Evolutionary conservation across 1,140 invertebrate species (phyloP), one percentile per base, ranked within the genome.

Genomic region (Macrostomum lignano): DNA sequence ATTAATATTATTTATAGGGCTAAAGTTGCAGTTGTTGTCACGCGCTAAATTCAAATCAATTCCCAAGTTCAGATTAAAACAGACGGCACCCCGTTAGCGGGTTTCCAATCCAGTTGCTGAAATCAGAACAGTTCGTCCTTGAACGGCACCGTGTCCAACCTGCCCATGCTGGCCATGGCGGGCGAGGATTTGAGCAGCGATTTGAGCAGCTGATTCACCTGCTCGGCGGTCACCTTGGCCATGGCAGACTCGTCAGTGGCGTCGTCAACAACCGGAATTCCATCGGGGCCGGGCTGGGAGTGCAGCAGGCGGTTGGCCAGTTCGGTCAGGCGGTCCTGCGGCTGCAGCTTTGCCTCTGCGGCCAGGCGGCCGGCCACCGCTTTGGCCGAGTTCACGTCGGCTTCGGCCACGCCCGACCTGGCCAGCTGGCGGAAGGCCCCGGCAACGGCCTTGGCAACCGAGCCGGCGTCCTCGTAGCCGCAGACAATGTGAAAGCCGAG

Each of bases 341-440:
- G 37, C 55, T 94, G 15, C 65, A 72, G 1, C 48, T 63, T 5
- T 62, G 72, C n/a, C n/a, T n/a, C 42, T 61, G 94, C 7, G 67
- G 71, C 36, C 49, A 64, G 40, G 46, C 70, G 48, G 82, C 82
- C 35, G 86, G 88, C 14, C 67, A 78, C 49, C 67, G 65, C 9
- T 53, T 94, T 7, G 69, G 93, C 17, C 70, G 72, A 38, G 88
- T 94, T 62, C 94, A 96, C 61, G 88, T 86, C 1, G 79, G 93
- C 55, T 56, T 68, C 48, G 79, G 79, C 13, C 68, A 69, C 1
- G 74, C 74, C 42, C 68, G 65, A 6, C 77, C 86, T 44, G 82
- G 78, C 6, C 81, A 82, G 48, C 67, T 76, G 48, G 70, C 72
- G 57, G 49, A 46, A 47, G 44, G 42, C 38, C 61, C 58, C 22